Evolutionary conservation across 2,888 invertebrate genomes (phyloP).

Genomic region (Acholoe squamosa): DNA sequence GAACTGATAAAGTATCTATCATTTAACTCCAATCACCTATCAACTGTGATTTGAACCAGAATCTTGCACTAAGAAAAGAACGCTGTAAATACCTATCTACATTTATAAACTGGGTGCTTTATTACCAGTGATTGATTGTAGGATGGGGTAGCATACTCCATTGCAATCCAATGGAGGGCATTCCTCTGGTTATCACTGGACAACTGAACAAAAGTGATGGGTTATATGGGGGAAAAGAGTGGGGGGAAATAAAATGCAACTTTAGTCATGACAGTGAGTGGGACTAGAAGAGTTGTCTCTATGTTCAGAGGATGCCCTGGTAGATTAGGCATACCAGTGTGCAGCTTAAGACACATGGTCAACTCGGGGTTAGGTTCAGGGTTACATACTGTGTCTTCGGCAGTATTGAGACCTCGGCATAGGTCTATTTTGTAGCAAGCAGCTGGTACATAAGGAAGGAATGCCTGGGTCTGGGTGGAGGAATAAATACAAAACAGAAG

Average conservation of each 20-base stretch:
- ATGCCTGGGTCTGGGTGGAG: constrained; percentile 39
- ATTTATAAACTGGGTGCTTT: neutral
- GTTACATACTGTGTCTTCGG: constrained; percentile 39
- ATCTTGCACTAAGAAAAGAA: neutral
- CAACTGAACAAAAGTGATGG: constrained; percentile 51
- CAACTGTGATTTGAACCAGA: neutral
- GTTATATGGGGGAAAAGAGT: neutral
- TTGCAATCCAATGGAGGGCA: constrained; percentile 28
- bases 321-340: constrained; percentile 16
- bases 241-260: neutral
- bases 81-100: constrained; percentile 1
- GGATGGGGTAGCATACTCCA: constrained; percentile 34
- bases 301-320: neutral
- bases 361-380: constrained; percentile 10
- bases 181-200: constrained; percentile 30
- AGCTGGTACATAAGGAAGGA: constrained; percentile 56
- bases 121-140: constrained; percentile 24
- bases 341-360: constrained; percentile 23
- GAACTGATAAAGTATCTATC: neutral
- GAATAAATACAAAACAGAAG: constrained; percentile 31
- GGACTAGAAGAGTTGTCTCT: neutral
- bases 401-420: constrained; percentile 5
- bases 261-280: neutral
- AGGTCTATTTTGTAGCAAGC: constrained; percentile 59
- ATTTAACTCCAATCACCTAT: neutral